Evolutionary conservation across 2,113 vertebrate species (phyloP), one percentile per base, ranked within the genome.

Genomic region (Lasiurus cinereus): DNA sequence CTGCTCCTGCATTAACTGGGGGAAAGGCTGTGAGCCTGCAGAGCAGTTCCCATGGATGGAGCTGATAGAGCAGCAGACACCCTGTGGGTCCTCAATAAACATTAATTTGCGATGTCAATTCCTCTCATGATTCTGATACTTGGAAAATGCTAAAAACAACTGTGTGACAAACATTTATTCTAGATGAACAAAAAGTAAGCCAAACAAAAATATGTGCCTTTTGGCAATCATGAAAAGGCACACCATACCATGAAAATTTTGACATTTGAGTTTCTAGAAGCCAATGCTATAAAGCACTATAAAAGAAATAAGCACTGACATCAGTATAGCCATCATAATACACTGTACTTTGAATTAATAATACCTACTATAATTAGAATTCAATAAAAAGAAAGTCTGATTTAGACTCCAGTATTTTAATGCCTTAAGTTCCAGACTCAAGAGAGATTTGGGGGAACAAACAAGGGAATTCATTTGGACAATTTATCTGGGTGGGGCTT

Each of bases 1-100:
- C 96, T 97, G 96, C 79, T 97, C 62, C 78, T 93, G 74, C 94
- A 76, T 92, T 82, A 94, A 93, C 73, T 21, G 43, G 84, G 72
- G 46, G 21, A 16, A 21, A 83, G 86, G 90, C 85, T 36, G 8
- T 15, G 36, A 7, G 79, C 84, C 72, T 70, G 67, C 56, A 1
- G 77, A 48, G 77, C 2, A 0, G 31, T 43, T 85, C 88, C 92
- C 93, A 29, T 14, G 82, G 77, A 95, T 46, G 39, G 72, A 70
- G 82, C 82, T 72, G 39, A 69, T 22, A 70, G 0, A 54, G 69
- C 87, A 83, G 87, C 77, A 93, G 70, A 83, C 54, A 77, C 59
- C 76, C 94, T 43, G 83, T 31, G 80, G 76, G 88, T 48, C 59
- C 92, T 88, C 78, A 52, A 52, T 54, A 93, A 95, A 95, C 90